Conservation (phyloP, 2,888 invertebrate genomes). For the Leptogaster cylindrica region DNA sequence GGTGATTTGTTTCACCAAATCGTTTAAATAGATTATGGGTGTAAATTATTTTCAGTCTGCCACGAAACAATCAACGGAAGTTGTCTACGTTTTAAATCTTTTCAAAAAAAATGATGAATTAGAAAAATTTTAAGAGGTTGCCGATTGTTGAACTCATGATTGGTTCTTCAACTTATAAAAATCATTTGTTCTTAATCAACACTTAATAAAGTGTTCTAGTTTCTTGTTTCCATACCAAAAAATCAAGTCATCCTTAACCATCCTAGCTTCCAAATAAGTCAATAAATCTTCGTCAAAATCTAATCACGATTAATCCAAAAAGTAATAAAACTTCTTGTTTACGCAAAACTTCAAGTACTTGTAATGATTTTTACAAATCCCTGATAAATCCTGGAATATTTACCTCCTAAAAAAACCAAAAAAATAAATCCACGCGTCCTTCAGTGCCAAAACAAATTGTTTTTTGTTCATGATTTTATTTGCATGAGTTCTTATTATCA, state of each 20-base stretch:
- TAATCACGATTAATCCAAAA: neutral
- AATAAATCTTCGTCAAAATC: neutral
- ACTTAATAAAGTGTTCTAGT: too few species aligned
- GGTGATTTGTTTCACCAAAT: too few species aligned
- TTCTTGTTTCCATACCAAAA: neutral
- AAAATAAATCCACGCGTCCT: neutral
- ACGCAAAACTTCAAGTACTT: neutral
- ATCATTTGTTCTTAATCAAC: too few species aligned
- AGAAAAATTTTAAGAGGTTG: too few species aligned
- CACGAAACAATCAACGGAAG: too few species aligned
- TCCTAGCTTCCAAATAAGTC: too few species aligned
- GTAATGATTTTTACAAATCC: neutral
- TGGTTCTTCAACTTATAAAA: too few species aligned
- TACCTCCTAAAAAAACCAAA: neutral
- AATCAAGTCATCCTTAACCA: neutral
- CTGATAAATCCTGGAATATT: neutral
- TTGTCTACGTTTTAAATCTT: too few species aligned
- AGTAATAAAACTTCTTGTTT: neutral
- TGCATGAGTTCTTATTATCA: neutral
- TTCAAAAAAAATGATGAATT: too few species aligned
- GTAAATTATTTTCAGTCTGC: too few species aligned
- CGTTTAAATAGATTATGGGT: too few species aligned
- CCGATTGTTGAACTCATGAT: too few species aligned
- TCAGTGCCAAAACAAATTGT: neutral
- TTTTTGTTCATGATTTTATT: slow-evolving; percentile 1